Evolutionary conservation across 2,888 invertebrate genomes (phyloP).

Genomic region (Diadegma fenestrale): DNA sequence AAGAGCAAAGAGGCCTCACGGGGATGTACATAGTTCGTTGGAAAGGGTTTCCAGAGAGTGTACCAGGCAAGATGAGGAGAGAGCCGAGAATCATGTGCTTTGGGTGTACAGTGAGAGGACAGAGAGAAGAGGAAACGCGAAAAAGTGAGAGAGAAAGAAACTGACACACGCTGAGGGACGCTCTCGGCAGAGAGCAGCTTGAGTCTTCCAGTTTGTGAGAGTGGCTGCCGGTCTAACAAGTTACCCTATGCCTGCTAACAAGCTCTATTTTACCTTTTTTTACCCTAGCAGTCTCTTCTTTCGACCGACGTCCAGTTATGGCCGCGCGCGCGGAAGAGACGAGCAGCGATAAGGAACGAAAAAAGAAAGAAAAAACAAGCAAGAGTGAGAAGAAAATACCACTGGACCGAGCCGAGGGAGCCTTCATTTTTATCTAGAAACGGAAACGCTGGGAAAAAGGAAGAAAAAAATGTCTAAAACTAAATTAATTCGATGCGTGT

Average conservation of each 20-base stretch:
- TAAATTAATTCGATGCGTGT: not conserved
- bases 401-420: constrained; percentile 25
- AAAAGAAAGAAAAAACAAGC: constrained; percentile 2
- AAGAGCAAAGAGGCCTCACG: constrained; percentile 66
- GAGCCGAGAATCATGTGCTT: constrained; percentile 55
- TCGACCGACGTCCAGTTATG: constrained; percentile 55
- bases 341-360: constrained; percentile 32
- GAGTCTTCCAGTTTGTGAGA: constrained; percentile 73
- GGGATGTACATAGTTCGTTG: constrained; percentile 56
- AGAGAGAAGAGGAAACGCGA: constrained; percentile 14
- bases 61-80: constrained; percentile 54
- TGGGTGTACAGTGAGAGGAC: constrained; percentile 25
- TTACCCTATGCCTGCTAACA: constrained; percentile 72
- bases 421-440: constrained; percentile 18
- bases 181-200: constrained; percentile 59
- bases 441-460: constrained; percentile 4
- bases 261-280: constrained; percentile 71
- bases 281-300: constrained; percentile 24
- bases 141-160: constrained; percentile 10
- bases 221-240: constrained; percentile 74
- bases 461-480: not conserved
- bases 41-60: constrained; percentile 36
- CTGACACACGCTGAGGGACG: constrained; percentile 56
- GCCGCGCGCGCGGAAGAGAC: not conserved
- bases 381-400: constrained; percentile 8